phyloP scores from a whole-genome alignment of 2,888 invertebrate genomes.

The Anagyrus pseudococci region DNA sequence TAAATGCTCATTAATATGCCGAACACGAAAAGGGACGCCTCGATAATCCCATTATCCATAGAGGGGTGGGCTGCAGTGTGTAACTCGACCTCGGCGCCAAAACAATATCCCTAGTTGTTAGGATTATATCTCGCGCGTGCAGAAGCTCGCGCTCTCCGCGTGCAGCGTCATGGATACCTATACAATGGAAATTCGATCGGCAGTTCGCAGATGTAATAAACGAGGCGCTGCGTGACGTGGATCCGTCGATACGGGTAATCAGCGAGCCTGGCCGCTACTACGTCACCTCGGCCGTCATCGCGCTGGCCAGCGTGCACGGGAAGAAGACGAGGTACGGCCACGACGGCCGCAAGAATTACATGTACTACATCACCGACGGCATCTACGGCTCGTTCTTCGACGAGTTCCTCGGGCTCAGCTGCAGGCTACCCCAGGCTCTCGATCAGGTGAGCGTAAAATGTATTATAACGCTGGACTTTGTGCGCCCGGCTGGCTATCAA shows the following conservation, averaged over 20 bases:
- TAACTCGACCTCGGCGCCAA: no score
- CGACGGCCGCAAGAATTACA: constrained; percentile 46
- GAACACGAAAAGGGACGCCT: no score
- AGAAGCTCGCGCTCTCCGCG: no score
- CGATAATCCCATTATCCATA: no score
- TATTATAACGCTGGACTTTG: no score
- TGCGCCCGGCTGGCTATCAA: no score
- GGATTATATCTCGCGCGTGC: no score
- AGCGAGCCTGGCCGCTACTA: constrained; percentile 72
- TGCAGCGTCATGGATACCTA: no score
- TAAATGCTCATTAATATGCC: no score
- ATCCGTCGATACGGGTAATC: constrained; percentile 61
- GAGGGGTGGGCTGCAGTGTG: no score
- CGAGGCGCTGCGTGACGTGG: constrained; percentile 62
- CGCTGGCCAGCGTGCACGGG: constrained; percentile 66
- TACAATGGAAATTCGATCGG: no score
- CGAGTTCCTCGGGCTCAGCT: constrained; percentile 51
- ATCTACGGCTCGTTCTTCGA: constrained; percentile 70
- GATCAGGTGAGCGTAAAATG: constrained; percentile 20
- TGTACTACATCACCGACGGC: constrained; percentile 71
- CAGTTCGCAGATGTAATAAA: constrained; percentile 63
- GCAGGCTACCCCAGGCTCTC: constrained; percentile 40
- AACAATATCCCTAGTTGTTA: no score
- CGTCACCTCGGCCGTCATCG: constrained; percentile 67
- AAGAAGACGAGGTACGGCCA: constrained; percentile 57